Conservation (phyloP, 2,113 vertebrate genomes). For the Amphiprion percula region DNA sequence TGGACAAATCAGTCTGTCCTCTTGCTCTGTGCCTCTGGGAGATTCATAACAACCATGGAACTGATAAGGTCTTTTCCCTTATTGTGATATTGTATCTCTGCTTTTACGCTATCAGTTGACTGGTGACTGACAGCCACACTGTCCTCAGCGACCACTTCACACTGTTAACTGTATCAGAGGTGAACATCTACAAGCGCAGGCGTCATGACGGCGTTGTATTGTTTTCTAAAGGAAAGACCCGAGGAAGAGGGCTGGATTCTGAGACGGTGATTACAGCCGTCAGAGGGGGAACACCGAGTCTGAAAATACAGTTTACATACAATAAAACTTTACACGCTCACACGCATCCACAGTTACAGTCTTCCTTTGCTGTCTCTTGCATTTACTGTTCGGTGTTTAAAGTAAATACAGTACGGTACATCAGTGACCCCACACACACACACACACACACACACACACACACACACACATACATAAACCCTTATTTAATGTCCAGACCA, state of each 20-base stretch:
- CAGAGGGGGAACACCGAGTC: constrained; percentile 23
- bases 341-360: neutral
- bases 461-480: too few species aligned
- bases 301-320: constrained; percentile 18
- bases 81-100: neutral
- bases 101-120: neutral
- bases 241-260: constrained; percentile 55
- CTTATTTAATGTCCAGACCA: too few species aligned
- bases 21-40: too few species aligned
- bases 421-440: too few species aligned
- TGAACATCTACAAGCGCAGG: neutral
- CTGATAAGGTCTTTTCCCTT: neutral
- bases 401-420: constrained; percentile 18
- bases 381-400: constrained; percentile 12
- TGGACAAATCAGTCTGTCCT: too few species aligned
- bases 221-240: constrained; percentile 57
- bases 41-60: neutral
- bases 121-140: constrained; percentile 11
- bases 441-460: too few species aligned
- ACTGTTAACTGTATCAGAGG: constrained; percentile 27
- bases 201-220: constrained; percentile 31
- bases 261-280: constrained; percentile 49
- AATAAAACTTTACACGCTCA: constrained; percentile 12
- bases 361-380: neutral
- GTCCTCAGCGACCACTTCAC: constrained; percentile 6